phyloP scores from a whole-genome alignment of 2,113 vertebrate genomes.

The Rhegmatorhina hoffmannsi region DNA sequence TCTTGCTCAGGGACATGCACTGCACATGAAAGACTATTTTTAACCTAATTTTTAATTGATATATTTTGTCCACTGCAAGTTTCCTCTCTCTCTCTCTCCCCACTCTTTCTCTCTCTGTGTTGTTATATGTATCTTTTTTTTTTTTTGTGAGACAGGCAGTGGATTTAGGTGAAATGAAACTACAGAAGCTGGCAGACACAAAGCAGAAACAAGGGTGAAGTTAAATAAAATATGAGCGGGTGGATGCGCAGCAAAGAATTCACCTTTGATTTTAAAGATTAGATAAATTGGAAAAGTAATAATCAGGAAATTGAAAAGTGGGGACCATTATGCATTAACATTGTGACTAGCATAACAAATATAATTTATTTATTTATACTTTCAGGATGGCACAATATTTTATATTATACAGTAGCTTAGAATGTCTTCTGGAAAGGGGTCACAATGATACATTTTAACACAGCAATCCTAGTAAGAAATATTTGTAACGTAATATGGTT shows the following conservation, averaged over 20 bases:
- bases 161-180: constrained; percentile 32
- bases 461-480: neutral
- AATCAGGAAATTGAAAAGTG: constrained; percentile 73
- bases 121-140: neutral
- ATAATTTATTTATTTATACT: constrained; percentile 30
- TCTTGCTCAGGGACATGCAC: constrained; percentile 82
- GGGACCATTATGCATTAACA: constrained; percentile 37
- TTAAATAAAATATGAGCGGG: constrained; percentile 30
- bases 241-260: neutral
- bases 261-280: constrained; percentile 57
- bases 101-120: neutral
- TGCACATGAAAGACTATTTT: constrained; percentile 82
- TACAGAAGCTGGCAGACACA: constrained; percentile 16
- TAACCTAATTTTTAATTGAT: constrained; percentile 66
- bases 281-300: constrained; percentile 71
- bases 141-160: neutral
- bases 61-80: constrained; percentile 53
- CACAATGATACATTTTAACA: neutral
- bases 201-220: constrained; percentile 27
- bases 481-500: neutral
- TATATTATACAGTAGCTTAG: constrained; percentile 8
- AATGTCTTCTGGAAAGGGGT: constrained; percentile 20
- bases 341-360: constrained; percentile 60
- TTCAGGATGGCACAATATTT: constrained; percentile 15
- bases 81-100: neutral